Base-by-base conservation (phyloP, 2,888 invertebrate genomes). In the Campoplex capitator region DNA sequence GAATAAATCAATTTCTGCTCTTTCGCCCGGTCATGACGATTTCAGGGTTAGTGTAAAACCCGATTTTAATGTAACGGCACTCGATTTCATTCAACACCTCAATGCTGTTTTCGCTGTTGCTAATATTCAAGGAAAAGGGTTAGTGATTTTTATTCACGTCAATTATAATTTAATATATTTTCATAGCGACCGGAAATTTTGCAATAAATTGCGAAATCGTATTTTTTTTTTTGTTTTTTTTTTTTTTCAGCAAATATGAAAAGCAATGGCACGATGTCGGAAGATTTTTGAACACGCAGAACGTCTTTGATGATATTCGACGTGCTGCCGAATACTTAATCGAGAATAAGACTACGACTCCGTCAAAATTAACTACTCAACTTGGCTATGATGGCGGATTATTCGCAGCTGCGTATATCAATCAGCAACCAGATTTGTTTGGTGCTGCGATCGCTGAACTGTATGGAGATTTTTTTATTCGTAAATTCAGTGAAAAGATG, bases 371-470 rank as follows among this genome's bases (percentile, higher is more conserved):
- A 87, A 97, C 97, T 18, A 98, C 98, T 91, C 97, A 98, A 95
- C 99, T 99, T 28, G 99, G 98, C 38, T 99, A 99, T 78, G 99
- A 99, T 95, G 99, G 99, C 0, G 99, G 99, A 0, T 96, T 99
- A 80, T 95, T 99, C n/a, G 97, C 99, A 13, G 99, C 97, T 3
- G 99, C 99, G 18, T 98, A 98, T 93, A 96, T 97, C 89, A 99
- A 99, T 95, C 99, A 99, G 95, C 96, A 98, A 58, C 99, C 99
- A 98, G 11, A 45, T 45, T 45, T 45, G 13, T 45, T 45, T 45
- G 45, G 45, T 13, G 45, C 13, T 11, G 45, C 97, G 73, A 96
- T 99, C 89, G 97, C 97, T 90, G 98, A 99, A 96, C 99, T 99
- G 83, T 98, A 94, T 95, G 42, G 96, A 45, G 11, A 45, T 45